Evolutionary conservation across 2,113 vertebrate species (phyloP), one percentile per base, ranked within the genome.

Genomic region (Hiodon alosoides): DNA sequence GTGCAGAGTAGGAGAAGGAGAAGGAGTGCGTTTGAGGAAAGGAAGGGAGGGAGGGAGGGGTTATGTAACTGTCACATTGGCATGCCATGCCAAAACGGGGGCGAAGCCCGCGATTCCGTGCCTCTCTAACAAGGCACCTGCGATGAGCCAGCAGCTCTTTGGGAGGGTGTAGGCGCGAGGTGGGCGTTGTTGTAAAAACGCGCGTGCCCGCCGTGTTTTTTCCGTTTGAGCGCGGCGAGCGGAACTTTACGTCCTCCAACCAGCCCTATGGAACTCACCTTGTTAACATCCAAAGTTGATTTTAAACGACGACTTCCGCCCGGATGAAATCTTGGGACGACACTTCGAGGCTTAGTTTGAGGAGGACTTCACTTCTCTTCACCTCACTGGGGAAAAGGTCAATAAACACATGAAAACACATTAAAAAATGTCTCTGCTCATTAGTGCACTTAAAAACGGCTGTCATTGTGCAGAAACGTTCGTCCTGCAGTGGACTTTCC

Each of bases 261-360:
- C 57, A 8, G 69, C 54, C 10, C 16, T 58, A 77, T 60, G 54
- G 7, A 67, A 58, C 9, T 31, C 59, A 77, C 64, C 75, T 46
- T 7, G 69, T 85, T 81, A 81, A 85, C 87, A 85, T 71, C 73
- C 58, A 51, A 66, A 77, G 82, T 84, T 87, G 71, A 80, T 83
- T 81, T 79, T 79, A 78, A 83, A 31, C 31, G 31, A 31, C 31
- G 78, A 79, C 77, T 82, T 81, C 79, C 77, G 73, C 80, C 80
- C 80, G 79, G 79, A 82, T 79, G 67, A 79, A 76, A 59, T 81
- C 76, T 70, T 75, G 82, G 80, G 78, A 79, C 85, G 85, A 84
- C 82, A 76, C 79, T 79, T 85, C 74, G 82, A 78, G 83, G 9
- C 79, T 83, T 79, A 84, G 81, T 78, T 69, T 69, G 11, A 78